phyloP scores from a whole-genome alignment of 1,140 invertebrate species.

The Ericerus pela region DNA sequence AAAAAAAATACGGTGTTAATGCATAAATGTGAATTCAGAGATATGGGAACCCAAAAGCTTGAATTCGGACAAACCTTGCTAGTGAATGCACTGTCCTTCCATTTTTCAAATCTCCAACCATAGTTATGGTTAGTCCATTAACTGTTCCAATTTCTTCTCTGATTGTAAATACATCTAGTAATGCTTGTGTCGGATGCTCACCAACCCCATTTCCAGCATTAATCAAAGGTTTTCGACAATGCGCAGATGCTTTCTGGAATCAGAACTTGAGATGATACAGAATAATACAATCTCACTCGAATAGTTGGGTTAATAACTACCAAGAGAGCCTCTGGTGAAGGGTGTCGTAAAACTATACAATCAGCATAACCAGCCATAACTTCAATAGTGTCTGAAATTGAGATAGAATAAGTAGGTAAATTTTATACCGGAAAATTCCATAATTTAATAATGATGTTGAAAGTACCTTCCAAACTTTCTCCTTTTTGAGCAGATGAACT shows the following conservation, averaged over 20 bases:
- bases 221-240: constrained; percentile 75
- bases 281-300: background rate
- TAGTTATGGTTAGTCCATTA: constrained; percentile 82
- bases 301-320: constrained; percentile 42
- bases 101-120: constrained; percentile 93
- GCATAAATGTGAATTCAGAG: background rate
- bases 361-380: constrained; percentile 80
- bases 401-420: constrained; percentile 13
- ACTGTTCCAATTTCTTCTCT: constrained; percentile 97
- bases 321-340: constrained; percentile 73
- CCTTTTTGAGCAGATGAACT: constrained; percentile 93
- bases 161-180: constrained; percentile 96
- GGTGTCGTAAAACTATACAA: constrained; percentile 86
- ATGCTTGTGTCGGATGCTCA: constrained; percentile 95
- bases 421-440: background rate
- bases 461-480: constrained; percentile 73
- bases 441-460: background rate
- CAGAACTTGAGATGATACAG: constrained; percentile 13
- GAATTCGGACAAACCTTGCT: constrained; percentile 54
- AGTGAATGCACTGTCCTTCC: constrained; percentile 96
- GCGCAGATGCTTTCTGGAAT: constrained; percentile 57
- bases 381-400: constrained; percentile 52
- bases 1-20: background rate
- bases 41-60: too few relatives aligned
- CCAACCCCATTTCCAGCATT: constrained; percentile 97